phyloP scores from a whole-genome alignment of 2,888 invertebrate genomes.

The Gerris lacustris region DNA sequence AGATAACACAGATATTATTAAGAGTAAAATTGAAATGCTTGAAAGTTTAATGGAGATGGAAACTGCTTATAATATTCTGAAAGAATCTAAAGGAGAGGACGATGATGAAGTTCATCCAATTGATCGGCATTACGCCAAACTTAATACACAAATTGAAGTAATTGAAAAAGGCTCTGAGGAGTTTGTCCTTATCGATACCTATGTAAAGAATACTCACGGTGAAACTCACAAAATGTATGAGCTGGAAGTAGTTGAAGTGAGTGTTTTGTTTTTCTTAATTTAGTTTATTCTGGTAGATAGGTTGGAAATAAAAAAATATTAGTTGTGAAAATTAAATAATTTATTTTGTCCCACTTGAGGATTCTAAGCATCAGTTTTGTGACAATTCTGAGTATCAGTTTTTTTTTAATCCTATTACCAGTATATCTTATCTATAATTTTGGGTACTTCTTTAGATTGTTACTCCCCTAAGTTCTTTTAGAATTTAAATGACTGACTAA shows the following conservation, averaged over 20 bases:
- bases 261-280: constrained; percentile 19
- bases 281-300: constrained; percentile 10
- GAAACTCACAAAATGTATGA: constrained; percentile 67
- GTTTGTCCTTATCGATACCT: constrained; percentile 58
- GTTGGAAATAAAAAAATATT: not conserved
- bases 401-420: too few species aligned
- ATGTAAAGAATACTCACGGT: constrained; percentile 85
- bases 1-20: constrained; percentile 61
- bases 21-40: constrained; percentile 69
- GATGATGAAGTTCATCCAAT: constrained; percentile 47
- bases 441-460: too few species aligned
- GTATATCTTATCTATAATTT: too few species aligned
- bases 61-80: constrained; percentile 79
- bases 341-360: too few species aligned
- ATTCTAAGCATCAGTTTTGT: too few species aligned
- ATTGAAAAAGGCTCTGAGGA: constrained; percentile 56
- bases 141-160: constrained; percentile 68
- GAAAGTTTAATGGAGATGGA: constrained; percentile 89
- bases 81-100: constrained; percentile 43
- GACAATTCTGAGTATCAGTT: too few species aligned
- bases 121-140: constrained; percentile 74
- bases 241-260: constrained; percentile 52
- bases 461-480: too few species aligned
- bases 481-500: too few species aligned
- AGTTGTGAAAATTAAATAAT: too few species aligned